These are phyloP conservation scores for Nannoperca obscura DNA, from an alignment of 2,797 vertebrate species.

Conservation along the genomic window DNA sequence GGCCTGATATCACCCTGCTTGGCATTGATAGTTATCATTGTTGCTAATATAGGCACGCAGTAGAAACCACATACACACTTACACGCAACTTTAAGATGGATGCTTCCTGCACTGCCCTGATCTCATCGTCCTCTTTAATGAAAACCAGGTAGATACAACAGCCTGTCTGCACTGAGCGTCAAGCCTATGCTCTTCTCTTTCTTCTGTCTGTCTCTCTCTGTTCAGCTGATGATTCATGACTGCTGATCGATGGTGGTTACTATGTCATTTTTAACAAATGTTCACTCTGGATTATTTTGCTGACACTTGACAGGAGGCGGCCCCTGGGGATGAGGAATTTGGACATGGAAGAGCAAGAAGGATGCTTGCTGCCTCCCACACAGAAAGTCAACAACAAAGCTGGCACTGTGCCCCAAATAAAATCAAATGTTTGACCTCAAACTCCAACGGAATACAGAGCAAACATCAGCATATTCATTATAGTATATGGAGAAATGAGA, in stretches of 20 bases:
- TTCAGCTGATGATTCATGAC: constrained; percentile 56
- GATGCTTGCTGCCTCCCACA: constrained; percentile 46
- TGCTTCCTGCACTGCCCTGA: constrained; percentile 41
- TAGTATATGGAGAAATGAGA: not conserved
- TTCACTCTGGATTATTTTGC: constrained; percentile 73
- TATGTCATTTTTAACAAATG: constrained; percentile 71
- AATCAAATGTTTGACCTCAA: constrained; percentile 32
- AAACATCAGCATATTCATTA: not conserved
- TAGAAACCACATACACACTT: constrained; percentile 26
- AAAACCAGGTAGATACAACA: constrained; percentile 58
- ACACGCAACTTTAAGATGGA: constrained; percentile 34
- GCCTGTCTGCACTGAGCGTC: constrained; percentile 47
- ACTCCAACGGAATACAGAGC: not conserved
- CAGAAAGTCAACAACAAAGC: constrained; percentile 54
- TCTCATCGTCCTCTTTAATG: constrained; percentile 70
- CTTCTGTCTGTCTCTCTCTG: constrained; percentile 26
- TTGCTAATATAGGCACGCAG: constrained; percentile 52
- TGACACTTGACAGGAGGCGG: constrained; percentile 75
- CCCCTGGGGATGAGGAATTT: constrained; percentile 52
- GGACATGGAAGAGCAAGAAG: constrained; percentile 44
- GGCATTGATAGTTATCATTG: constrained; percentile 63
- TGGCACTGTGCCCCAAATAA: constrained; percentile 42
- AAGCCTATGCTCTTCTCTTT: constrained; percentile 30
- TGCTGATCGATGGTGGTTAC: constrained; percentile 69
- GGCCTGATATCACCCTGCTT: constrained; percentile 44